These are phyloP conservation scores for Ptychadena robeensis DNA, from an alignment of 2,797 vertebrate species.

Conservation along the genomic window DNA sequence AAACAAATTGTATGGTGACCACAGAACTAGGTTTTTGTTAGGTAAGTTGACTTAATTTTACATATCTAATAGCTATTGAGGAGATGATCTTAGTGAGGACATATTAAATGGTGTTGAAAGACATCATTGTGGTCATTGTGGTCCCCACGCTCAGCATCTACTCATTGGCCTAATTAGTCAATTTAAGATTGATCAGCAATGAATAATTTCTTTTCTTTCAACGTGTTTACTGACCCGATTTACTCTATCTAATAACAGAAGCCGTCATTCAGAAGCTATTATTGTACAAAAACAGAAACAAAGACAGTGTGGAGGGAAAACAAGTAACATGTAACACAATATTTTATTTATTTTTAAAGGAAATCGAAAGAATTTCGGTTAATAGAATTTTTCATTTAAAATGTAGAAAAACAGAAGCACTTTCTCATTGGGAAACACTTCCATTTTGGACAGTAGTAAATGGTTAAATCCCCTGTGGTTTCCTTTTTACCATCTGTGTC, in stretches of 20 bases:
- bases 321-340: background rate
- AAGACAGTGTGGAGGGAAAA: background rate
- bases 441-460: no score
- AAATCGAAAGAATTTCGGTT: no score
- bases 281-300: background rate
- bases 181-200: conserved; percentile 34
- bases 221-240: conserved; percentile 50
- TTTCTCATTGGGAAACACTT: no score
- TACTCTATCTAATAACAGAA: conserved; percentile 10
- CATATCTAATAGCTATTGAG: background rate
- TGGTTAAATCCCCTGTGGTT: no score
- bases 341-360: no score
- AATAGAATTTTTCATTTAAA: no score
- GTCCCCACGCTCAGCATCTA: background rate
- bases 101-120: background rate
- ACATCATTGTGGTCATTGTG: background rate
- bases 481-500: no score
- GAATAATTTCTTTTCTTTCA: conserved; percentile 30
- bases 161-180: conserved; percentile 42
- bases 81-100: background rate
- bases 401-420: no score
- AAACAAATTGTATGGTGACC: background rate
- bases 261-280: conserved; percentile 30
- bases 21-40: no score
- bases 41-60: no score